These are phyloP conservation scores for Valencia hispanica DNA, from an alignment of 2,797 vertebrate genomes.

Conservation along the genomic window DNA sequence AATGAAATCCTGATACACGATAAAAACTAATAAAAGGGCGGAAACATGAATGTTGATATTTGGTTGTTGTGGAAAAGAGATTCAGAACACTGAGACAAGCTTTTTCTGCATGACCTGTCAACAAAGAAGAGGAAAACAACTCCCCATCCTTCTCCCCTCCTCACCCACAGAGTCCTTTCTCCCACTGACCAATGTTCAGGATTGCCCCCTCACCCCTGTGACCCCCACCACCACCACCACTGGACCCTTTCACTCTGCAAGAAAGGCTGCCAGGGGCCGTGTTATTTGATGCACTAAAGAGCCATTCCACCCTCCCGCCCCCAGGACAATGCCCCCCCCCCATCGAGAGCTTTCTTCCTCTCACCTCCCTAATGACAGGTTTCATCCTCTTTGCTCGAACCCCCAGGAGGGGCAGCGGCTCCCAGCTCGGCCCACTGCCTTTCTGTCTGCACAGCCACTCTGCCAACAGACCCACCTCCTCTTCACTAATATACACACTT, in stretches of 20 bases:
- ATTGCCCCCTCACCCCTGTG: constrained; percentile 68
- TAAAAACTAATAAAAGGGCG: neutral
- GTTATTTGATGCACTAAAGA: constrained; percentile 86
- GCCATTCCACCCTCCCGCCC: constrained; percentile 76
- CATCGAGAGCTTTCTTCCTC: constrained; percentile 79
- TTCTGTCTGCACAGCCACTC: constrained; percentile 65
- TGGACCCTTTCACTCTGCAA: constrained; percentile 76
- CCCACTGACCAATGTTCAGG: constrained; percentile 75
- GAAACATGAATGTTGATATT: neutral
- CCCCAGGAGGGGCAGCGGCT: constrained; percentile 69
- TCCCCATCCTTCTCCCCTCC: constrained; percentile 47
- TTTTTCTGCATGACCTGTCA: constrained; percentile 79
- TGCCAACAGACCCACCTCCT: constrained; percentile 55
- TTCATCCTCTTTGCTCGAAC: constrained; percentile 82
- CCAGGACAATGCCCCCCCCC: constrained; percentile 79
- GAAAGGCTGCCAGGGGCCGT: constrained; percentile 80
- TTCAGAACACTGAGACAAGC: constrained; percentile 49
- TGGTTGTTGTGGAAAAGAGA: neutral
- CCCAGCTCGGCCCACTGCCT: constrained; percentile 66
- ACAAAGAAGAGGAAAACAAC: constrained; percentile 79
- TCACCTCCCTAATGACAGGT: constrained; percentile 86
- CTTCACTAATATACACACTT: constrained; percentile 64
- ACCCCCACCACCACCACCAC: constrained; percentile 58
- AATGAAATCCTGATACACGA: neutral
- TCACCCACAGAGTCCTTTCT: constrained; percentile 72